Base-by-base conservation (phyloP, 2,113 vertebrate species). In the Otocyon megalotis region DNA sequence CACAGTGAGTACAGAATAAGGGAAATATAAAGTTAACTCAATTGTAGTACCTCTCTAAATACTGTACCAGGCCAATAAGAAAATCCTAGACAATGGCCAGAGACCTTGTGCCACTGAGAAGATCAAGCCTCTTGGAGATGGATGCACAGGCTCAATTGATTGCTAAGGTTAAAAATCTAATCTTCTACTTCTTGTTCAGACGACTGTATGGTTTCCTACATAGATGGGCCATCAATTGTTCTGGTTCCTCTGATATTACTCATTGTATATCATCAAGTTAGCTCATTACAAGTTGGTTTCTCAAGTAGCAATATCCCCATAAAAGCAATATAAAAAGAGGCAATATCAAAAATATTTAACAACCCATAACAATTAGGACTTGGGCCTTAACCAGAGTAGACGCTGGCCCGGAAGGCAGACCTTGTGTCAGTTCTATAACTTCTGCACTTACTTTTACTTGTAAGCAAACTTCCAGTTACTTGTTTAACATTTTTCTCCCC, bases 291-390 rank as follows among this genome's bases (percentile, higher is more conserved):
- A 72, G 32, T 54, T 94, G 35, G 28, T 28, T 77, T 92, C 60
- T 74, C 26, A 82, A 84, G 26, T 62, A 97, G 26, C 2, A 0
- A 83, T 28, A 95, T 7, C 5, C 22, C n/a, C 30, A 88, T 30
- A 24, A 58, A 0, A 62, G 28, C 15, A 20, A 79, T 20, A 0
- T 56, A 35, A 94, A 77, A 2, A 80, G 19, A 19, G 5, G 0
- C n/a, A 81, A 71, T 16, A 85, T 48, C 63, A 80, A 89, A 96
- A 90, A 86, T 69, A 90, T 10, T 77, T 92, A 85, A 85, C 14
- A 93, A 58, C 13, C 19, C 37, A 3, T 50, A 67, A 90, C 3
- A 72, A 28, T 60, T 37, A 85, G 14, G 58, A 87, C 15, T 14
- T 90, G 11, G 32, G 19, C 32, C 15, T 58, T 69, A 5, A 82